Evolutionary conservation across 1,140 invertebrate genomes (phyloP).

Genomic region (Zaprionus camerounensis): DNA sequence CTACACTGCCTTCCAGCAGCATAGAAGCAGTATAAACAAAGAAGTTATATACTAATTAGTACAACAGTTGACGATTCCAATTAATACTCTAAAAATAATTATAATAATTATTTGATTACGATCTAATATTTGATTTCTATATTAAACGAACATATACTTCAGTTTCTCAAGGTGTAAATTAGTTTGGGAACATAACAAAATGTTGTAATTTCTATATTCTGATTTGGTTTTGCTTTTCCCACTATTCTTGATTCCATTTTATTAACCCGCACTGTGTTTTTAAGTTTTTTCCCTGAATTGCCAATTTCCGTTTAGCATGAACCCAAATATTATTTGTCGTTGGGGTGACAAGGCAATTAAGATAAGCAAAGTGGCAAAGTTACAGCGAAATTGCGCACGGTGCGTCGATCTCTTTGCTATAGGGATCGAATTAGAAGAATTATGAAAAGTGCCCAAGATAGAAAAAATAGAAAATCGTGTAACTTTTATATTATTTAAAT

Average conservation of each 20-base stretch:
- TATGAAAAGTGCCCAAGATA: background rate
- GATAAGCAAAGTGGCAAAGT: slow-evolving; percentile 9
- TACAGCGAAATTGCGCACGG: slow-evolving; percentile 8
- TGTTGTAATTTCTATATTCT: background rate
- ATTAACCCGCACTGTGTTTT: slow-evolving; percentile 5
- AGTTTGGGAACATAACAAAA: background rate
- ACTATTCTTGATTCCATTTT: background rate
- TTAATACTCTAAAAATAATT: background rate
- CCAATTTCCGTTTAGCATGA: slow-evolving; percentile 19
- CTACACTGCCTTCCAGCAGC: background rate
- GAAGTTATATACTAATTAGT: background rate
- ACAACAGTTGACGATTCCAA: background rate
- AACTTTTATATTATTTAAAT: background rate
- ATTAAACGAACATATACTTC: background rate
- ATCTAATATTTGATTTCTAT: background rate
- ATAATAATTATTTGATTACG: background rate
- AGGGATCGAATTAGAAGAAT: background rate
- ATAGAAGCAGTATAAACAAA: background rate
- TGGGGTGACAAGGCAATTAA: slow-evolving; percentile 10
- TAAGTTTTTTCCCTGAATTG: slow-evolving; percentile 24
- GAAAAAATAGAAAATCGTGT: background rate
- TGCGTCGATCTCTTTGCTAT: background rate
- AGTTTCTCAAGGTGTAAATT: background rate
- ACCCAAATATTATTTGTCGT: slow-evolving; percentile 12
- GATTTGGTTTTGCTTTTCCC: background rate